Evolutionary conservation across 2,797 vertebrate species (phyloP).

Genomic region (Cyclura pinguis): DNA sequence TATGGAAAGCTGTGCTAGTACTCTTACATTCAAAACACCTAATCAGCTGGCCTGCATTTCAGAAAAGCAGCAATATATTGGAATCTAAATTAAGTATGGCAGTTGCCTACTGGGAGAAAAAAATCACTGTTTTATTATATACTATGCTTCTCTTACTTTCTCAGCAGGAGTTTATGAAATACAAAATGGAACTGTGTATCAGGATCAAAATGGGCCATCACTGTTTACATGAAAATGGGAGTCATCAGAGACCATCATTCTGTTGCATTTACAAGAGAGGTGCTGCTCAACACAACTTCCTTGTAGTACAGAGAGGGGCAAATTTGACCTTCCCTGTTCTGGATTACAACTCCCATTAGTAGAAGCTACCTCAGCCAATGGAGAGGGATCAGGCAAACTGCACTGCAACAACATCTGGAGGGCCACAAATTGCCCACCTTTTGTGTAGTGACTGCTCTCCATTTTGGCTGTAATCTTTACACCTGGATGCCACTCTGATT

Average conservation of each 20-base stretch:
- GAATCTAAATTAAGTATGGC: conserved; percentile 54
- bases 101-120: conserved; percentile 17
- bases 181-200: neutral
- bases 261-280: neutral
- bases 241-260: neutral
- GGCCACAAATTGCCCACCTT: neutral
- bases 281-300: neutral
- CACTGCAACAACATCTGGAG: neutral
- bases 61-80: conserved; percentile 60
- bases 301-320: no score
- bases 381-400: neutral
- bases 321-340: neutral
- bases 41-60: conserved; percentile 57
- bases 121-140: neutral
- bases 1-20: conserved; percentile 58
- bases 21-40: conserved; percentile 66
- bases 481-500: neutral
- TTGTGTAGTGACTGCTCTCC: no score
- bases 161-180: neutral
- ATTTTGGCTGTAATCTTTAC: neutral
- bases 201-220: neutral
- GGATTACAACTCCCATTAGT: neutral
- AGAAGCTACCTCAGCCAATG: neutral
- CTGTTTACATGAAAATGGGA: neutral
- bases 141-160: neutral